Evolutionary conservation across 30 jellyfish, hydroid and myxozoan species (phyloP).

Genomic region (Nemopilema nomurai): DNA sequence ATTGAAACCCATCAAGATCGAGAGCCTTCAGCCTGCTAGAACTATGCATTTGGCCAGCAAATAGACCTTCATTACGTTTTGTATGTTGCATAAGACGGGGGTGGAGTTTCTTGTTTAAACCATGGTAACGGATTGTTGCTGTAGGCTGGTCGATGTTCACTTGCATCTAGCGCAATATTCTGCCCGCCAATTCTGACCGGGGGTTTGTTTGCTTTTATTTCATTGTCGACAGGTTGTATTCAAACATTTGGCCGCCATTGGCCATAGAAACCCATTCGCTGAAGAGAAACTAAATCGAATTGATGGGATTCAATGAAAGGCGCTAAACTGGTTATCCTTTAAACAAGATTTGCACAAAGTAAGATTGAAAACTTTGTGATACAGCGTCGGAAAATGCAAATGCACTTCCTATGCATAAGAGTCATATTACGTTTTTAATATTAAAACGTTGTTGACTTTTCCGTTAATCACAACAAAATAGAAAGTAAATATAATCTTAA

Average conservation of each 20-base stretch:
- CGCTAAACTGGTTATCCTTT: background rate
- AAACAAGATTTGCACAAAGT: background rate
- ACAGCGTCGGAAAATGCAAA: too few relatives aligned
- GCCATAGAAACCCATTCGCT: background rate
- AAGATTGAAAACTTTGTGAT: too few relatives aligned
- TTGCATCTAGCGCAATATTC: background rate
- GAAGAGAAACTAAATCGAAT: background rate
- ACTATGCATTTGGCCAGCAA: background rate
- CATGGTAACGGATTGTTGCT: background rate
- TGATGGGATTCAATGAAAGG: background rate
- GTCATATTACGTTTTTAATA: too few relatives aligned
- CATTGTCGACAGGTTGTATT: background rate
- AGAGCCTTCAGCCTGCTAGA: background rate
- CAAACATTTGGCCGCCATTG: background rate
- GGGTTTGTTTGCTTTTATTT: background rate
- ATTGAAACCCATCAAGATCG: background rate
- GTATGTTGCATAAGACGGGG: background rate
- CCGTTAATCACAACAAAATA: too few relatives aligned
- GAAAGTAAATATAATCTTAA: too few relatives aligned
- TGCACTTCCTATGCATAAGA: too few relatives aligned
- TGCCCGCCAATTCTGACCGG: background rate
- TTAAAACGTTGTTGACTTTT: too few relatives aligned
- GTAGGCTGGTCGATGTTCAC: background rate
- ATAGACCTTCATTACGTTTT: background rate
- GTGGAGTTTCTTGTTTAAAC: background rate